Evolutionary conservation across 1,140 invertebrate genomes (phyloP).

Genomic region (Bicyclus anynana): DNA sequence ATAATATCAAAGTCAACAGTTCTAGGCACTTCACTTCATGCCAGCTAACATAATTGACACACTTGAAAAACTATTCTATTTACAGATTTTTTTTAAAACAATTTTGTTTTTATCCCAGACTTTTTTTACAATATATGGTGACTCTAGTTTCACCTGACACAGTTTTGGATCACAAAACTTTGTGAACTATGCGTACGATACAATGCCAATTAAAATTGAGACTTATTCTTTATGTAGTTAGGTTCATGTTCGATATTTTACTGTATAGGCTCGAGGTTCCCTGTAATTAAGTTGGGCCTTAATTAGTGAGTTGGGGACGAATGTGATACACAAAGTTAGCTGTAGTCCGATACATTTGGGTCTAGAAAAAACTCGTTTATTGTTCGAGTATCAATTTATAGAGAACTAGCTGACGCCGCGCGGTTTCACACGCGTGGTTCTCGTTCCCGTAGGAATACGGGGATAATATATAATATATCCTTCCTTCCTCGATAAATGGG

Average conservation of each 20-base stretch:
- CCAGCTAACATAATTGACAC: no score
- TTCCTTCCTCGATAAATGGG: no score
- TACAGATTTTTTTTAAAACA: no score
- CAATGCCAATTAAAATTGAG: neutral
- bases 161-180: neutral
- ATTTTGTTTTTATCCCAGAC: no score
- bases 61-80: no score
- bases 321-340: neutral
- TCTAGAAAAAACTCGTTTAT: neutral
- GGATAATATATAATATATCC: no score
- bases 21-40: no score
- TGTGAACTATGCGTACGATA: neutral
- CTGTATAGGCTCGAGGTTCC: neutral
- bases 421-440: no score
- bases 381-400: no score
- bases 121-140: neutral
- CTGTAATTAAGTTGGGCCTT: conserved; percentile 1
- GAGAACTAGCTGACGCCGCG: no score
- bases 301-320: conserved; percentile 1
- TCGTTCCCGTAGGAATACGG: no score
- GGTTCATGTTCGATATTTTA: neutral
- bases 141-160: neutral
- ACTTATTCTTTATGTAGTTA: neutral
- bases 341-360: neutral
- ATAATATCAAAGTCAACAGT: no score